Base-by-base conservation (phyloP, 2,888 invertebrate species). In the Listrodromus nycthemerus region DNA sequence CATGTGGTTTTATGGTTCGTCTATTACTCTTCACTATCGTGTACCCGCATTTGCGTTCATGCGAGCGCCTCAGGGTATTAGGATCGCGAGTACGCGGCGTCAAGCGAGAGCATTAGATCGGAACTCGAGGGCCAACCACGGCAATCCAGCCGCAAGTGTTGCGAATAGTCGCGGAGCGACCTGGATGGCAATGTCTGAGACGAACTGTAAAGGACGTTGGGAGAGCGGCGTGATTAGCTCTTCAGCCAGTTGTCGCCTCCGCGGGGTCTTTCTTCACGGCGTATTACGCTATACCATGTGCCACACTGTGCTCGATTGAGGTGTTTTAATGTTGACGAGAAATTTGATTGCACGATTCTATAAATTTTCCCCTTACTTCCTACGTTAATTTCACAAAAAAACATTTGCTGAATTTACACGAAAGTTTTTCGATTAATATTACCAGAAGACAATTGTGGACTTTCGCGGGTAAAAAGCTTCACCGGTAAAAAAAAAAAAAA, bases 181-280 rank as follows among this genome's bases (percentile, higher is more conserved):
- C 78, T 69, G 61, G 71, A 76, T 50, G 37, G 69, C 74, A 84
- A 83, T 63, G 69, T 27, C 63, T 74, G 71, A 83, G 85, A 89
- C 86, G 85, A 88, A 88, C 88, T 87, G 88, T 87, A 79, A 83
- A 83, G 87, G 85, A 85, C 79, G 81, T 77, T 70, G 69, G 65
- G 70, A 48, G 61, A 77, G 74, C 27, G 21, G 74, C 86, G 86
- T 89, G 88, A 89, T 90, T 89, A 90, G 90, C 63, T 88, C 86
- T 83, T 87, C 78, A 86, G 85, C 85, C 86, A 86, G 89, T 90
- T 91, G 88, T 89, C 89, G 86, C 90, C 91, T 88, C 90, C 55
- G 52, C 74, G 78, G 82, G 82, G 78, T 74, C 61, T 78, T 82
- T 37, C 73, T 67, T 61, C 45, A 37, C 27, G 50, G 58, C 37